A percentile compares a stretch with the other conserved stretches of the same genome.
These are phyloP conservation scores for Xanthia icteritia DNA, from an alignment of 2,888 invertebrate genomes.

Conservation along the genomic window DNA sequence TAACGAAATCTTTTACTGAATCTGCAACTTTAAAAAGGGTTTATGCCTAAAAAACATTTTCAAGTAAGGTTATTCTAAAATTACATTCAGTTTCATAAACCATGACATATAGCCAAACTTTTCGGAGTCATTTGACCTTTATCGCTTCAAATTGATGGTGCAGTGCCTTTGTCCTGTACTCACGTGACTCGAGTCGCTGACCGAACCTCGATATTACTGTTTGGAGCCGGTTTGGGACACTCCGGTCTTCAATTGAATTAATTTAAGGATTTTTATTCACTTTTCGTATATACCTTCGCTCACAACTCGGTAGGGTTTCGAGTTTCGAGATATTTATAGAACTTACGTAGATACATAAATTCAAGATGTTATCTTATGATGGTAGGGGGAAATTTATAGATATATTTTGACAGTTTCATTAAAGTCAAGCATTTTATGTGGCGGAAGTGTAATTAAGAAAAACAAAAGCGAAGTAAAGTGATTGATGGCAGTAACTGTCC, in stretches of 20 bases:
- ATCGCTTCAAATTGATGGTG: constrained; percentile 13
- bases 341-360: constrained; percentile 26
- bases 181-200: constrained; percentile 39
- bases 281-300: not conserved
- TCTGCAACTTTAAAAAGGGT: not conserved
- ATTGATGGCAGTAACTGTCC: constrained; percentile 5
- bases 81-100: not conserved
- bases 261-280: constrained; percentile 18
- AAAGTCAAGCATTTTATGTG: constrained; percentile 10
- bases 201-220: constrained; percentile 29
- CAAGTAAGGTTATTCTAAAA: not conserved
- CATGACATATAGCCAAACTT: not conserved
- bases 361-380: constrained; percentile 31
- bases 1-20: not conserved
- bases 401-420: constrained; percentile 37
- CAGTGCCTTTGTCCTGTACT: constrained; percentile 9
- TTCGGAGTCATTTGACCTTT: constrained; percentile 16
- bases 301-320: not conserved
- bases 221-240: constrained; percentile 29
- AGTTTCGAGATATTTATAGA: constrained; percentile 13
- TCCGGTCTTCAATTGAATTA: constrained; percentile 4
- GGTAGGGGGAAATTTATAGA: constrained; percentile 31
- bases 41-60: not conserved
- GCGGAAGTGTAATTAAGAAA: constrained; percentile 19
- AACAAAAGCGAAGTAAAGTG: constrained; percentile 12